Evolutionary conservation across 2,113 vertebrate species (phyloP), one percentile per base, ranked within the genome.

Genomic region (Pachycephala philippinensis): DNA sequence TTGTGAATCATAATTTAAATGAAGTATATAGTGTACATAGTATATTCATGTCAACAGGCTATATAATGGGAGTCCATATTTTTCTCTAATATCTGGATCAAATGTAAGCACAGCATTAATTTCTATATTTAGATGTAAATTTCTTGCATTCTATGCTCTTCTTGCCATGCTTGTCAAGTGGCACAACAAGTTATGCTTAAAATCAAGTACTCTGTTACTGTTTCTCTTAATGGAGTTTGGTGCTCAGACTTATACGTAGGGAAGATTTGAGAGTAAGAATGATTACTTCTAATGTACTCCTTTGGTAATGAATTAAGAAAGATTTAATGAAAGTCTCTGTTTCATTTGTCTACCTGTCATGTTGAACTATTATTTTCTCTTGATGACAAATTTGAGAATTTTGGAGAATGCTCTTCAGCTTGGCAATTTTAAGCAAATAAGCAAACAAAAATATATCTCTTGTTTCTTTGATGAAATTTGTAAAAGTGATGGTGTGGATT

Each of bases 281-380:
- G 56, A 89, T 78, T 56, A 81, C 56, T 93, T 87, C 37, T 80
- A 87, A 70, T 77, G n/a, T 75, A 53, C 30, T 93, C 45, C 87
- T 88, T 93, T 92, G 64, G 93, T 70, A 82, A 50, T 79, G 56
- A 97, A 93, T 95, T 93, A 95, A 54, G 19, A 47, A 78, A 83
- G 18, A 92, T 95, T 92, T 97, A 93, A 95, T 83, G 44, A 95
- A 96, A 90, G 20, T 74, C 24, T 64, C 27, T 87, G 33, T 72
- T 89, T 31, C 50, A 81, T 97, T 95, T 89, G 22, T 95, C 89
- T 89, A 74, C 68, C n/a, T 95, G 63, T 96, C 82, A 91, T 81
- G 15, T 88, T 95, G 93, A 97, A 47, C 44, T 40, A 90, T 30
- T 78, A 18, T 92, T 97, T 96, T 93, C 37, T 72, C 82, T 88